Percentiles rank a stretch among this genome's conserved stretches.
phyloP scores from a whole-genome alignment of 2,888 invertebrate species.

The Plemyria rubiginata region DNA sequence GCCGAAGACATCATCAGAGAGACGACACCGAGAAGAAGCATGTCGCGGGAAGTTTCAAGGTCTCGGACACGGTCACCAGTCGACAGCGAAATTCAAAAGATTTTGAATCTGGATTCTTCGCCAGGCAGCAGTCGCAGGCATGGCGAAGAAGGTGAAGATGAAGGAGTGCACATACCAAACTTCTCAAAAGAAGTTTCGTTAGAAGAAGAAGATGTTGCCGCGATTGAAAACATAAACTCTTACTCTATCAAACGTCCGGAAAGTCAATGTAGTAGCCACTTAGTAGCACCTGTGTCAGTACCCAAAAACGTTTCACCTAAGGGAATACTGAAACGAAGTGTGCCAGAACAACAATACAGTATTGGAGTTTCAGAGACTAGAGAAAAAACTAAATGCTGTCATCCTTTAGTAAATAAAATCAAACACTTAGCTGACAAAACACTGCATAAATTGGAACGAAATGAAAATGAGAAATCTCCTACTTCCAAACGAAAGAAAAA shows the following conservation, averaged over 20 bases:
- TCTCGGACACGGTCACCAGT: slow-evolving; percentile 76
- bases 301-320: slow-evolving; percentile 79
- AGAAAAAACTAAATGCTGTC: slow-evolving; percentile 84
- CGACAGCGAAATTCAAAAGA: slow-evolving; percentile 68
- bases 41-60: slow-evolving; percentile 77
- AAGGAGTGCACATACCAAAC: slow-evolving; percentile 77
- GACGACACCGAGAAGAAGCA: slow-evolving; percentile 76
- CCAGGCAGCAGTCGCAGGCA: slow-evolving; percentile 80
- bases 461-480: slow-evolving; percentile 73
- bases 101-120: slow-evolving; percentile 78
- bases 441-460: slow-evolving; percentile 80
- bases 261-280: slow-evolving; percentile 57
- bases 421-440: slow-evolving; percentile 87
- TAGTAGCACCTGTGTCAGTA: slow-evolving; percentile 64
- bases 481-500: slow-evolving; percentile 76
- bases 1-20: slow-evolving; percentile 80
- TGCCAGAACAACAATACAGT: slow-evolving; percentile 70
- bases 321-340: slow-evolving; percentile 82
- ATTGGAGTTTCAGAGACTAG: slow-evolving; percentile 76
- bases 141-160: slow-evolving; percentile 77
- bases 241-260: slow-evolving; percentile 64
- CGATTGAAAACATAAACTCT: slow-evolving; percentile 52
- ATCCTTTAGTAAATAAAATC: slow-evolving; percentile 87
- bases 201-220: slow-evolving; percentile 77
- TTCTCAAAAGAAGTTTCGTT: slow-evolving; percentile 78